Conservation (phyloP, 1,140 invertebrate genomes). For the Planococcus citri region DNA sequence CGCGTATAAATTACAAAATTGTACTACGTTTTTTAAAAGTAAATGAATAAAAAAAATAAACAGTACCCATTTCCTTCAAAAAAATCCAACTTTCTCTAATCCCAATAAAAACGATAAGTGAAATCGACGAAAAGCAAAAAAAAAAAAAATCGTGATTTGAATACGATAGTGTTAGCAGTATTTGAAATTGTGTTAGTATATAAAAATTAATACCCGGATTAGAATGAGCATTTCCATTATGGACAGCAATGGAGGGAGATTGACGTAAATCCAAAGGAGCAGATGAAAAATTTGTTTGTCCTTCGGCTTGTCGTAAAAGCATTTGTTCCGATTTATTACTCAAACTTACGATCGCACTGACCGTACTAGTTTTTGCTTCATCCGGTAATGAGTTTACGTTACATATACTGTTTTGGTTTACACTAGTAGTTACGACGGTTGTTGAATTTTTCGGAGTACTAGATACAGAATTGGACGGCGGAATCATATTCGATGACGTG, state of each 20-base stretch:
- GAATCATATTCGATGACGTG: not conserved
- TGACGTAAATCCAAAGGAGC: not conserved
- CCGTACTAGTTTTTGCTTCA: not conserved
- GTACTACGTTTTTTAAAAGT: no score
- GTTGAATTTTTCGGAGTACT: not conserved
- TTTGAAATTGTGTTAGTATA: no score
- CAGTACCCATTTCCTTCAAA: no score
- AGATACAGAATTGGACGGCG: not conserved
- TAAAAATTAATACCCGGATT: constrained; percentile 23
- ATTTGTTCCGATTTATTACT: not conserved
- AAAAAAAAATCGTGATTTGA: no score
- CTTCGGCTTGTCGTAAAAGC: not conserved
- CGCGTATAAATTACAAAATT: no score
- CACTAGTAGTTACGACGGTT: not conserved
- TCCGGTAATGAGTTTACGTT: not conserved
- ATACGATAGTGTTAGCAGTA: no score
- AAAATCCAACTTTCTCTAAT: no score
- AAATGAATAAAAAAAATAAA: no score
- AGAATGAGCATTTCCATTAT: constrained; percentile 22
- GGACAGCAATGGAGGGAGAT: not conserved
- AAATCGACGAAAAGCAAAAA: no score
- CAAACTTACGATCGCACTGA: not conserved
- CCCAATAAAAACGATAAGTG: no score
- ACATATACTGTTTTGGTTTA: not conserved
- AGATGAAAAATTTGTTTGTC: not conserved